These are phyloP conservation scores for Pedionomus torquatus DNA, from an alignment of 2,113 vertebrate species.

Conservation along the genomic window DNA sequence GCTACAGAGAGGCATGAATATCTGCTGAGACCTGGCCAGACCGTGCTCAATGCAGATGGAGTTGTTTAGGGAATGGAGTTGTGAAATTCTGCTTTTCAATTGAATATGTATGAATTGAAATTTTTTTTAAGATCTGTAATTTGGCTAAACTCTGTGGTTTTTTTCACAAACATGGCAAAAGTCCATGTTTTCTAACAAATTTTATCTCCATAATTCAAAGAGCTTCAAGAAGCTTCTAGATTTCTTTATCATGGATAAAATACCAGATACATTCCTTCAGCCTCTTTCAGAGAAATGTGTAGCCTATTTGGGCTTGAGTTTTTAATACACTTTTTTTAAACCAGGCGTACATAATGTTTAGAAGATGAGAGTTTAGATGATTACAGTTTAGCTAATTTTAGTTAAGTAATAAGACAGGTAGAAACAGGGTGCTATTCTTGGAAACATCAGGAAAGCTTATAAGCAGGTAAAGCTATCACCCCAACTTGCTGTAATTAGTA, in stretches of 20 bases:
- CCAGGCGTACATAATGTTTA: accelerated
- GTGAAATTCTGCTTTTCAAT: neutral
- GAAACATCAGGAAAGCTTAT: neutral
- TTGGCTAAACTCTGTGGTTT: neutral
- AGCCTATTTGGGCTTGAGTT: neutral
- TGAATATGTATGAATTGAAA: neutral
- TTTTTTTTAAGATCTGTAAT: neutral
- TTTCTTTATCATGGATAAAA: neutral
- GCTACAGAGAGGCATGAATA: neutral
- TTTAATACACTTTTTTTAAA: neutral
- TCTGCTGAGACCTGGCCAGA: neutral
- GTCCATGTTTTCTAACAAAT: neutral
- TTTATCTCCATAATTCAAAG: neutral
- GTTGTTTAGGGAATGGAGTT: neutral
- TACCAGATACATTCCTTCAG: neutral
- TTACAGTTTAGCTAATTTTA: neutral
- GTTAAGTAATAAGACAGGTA: neutral
- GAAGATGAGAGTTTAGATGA: neutral
- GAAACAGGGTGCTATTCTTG: neutral
- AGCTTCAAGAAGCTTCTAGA: neutral
- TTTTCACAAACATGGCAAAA: neutral
- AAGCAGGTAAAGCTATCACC: neutral
- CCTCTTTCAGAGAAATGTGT: neutral
- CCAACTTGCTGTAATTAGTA: neutral
- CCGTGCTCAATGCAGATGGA: neutral